These are phyloP conservation scores for Rhagonycha lutea DNA, from an alignment of 2,888 invertebrate genomes.

Conservation along the genomic window DNA sequence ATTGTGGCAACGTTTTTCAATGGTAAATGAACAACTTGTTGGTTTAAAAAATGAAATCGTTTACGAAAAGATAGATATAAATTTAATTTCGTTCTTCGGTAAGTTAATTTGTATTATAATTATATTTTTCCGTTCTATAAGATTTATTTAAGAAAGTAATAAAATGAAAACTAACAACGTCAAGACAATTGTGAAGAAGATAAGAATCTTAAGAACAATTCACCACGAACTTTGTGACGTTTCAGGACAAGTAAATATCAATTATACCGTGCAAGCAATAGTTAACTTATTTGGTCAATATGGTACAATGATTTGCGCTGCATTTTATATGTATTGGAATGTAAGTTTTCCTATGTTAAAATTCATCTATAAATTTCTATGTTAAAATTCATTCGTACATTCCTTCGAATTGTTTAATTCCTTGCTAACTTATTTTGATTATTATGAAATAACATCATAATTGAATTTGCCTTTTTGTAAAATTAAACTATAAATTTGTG, in stretches of 20 bases:
- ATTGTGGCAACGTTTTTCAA: constrained; percentile 8
- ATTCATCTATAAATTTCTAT: no score
- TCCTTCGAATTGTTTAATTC: no score
- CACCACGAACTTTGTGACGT: constrained; percentile 31
- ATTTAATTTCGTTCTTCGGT: background rate
- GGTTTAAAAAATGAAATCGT: background rate
- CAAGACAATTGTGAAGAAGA: constrained; percentile 1
- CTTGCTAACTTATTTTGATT: background rate
- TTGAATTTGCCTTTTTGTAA: no score
- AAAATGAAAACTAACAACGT: background rate
- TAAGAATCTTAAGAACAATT: constrained; percentile 19
- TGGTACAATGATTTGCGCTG: constrained; percentile 27
- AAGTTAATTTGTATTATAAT: background rate
- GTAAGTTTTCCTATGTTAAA: constrained; percentile 8
- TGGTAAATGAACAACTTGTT: constrained; percentile 11
- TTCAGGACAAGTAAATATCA: constrained; percentile 18
- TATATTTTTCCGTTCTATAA: background rate
- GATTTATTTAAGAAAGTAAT: background rate
- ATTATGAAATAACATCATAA: no score
- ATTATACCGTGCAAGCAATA: constrained; percentile 28
- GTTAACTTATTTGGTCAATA: constrained; percentile 26
- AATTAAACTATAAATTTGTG: no score
- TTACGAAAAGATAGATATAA: background rate
- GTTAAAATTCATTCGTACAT: no score
- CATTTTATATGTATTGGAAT: constrained; percentile 35